These are phyloP conservation scores for Leuctra nigra DNA, from an alignment of 2,888 invertebrate species.

Conservation along the genomic window DNA sequence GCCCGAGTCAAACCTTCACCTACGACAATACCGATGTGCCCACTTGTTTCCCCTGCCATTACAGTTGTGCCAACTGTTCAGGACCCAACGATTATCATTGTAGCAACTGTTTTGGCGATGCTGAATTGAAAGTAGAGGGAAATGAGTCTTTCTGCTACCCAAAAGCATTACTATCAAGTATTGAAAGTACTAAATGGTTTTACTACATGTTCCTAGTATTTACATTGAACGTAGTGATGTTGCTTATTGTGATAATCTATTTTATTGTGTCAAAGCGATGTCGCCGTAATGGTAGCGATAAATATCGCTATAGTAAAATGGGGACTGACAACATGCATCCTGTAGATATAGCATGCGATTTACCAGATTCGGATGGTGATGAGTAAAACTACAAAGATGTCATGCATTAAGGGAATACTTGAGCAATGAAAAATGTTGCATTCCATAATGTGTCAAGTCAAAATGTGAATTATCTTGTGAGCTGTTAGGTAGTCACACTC, in stretches of 20 bases:
- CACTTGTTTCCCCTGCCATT: conserved; percentile 61
- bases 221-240: conserved; percentile 39
- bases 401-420: no score
- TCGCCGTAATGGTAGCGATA: not conserved
- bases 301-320: conserved; percentile 15
- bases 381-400: no score
- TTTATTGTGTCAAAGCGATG: conserved; percentile 19
- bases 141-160: conserved; percentile 46
- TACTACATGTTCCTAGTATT: conserved; percentile 44
- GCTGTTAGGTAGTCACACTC: no score
- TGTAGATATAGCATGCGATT: not conserved
- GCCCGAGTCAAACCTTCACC: conserved; percentile 42
- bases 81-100: conserved; percentile 67
- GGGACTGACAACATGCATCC: not conserved
- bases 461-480: no score
- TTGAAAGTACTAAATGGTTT: conserved; percentile 44
- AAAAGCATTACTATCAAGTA: conserved; percentile 41
- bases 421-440: no score
- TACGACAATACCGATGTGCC: conserved; percentile 20
- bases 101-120: conserved; percentile 58
- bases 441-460: no score
- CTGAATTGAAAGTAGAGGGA: conserved; percentile 39
- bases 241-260: conserved; percentile 32
- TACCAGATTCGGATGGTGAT: no score
- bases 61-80: conserved; percentile 61